phyloP scores from a whole-genome alignment of 1,140 invertebrate species.

The Drosophila punjabiensis region DNA sequence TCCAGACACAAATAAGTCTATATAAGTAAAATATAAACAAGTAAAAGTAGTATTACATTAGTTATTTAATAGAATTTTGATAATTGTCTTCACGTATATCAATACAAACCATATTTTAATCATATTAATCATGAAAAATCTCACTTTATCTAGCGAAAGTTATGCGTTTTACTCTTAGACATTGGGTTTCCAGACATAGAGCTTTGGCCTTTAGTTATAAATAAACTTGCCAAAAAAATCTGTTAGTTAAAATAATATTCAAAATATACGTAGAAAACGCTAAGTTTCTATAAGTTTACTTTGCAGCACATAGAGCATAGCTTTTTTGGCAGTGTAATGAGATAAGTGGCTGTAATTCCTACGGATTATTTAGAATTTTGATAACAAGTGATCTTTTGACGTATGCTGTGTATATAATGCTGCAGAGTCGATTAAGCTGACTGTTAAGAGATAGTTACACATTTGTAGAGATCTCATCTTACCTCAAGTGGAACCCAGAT shows the following conservation, averaged over 20 bases:
- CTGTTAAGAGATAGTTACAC: neutral
- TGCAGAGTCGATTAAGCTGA: neutral
- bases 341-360: neutral
- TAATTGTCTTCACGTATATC: too few relatives aligned
- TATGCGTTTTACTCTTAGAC: too few relatives aligned
- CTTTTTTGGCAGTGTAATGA: neutral
- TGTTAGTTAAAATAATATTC: neutral
- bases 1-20: neutral
- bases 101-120: too few relatives aligned
- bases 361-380: neutral
- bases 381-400: neutral
- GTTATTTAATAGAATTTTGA: too few relatives aligned
- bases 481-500: slow-evolving; percentile 3
- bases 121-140: too few relatives aligned
- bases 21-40: neutral
- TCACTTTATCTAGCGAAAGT: too few relatives aligned
- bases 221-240: neutral
- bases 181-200: neutral
- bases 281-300: neutral
- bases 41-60: too few relatives aligned
- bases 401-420: neutral
- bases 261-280: neutral
- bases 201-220: neutral
- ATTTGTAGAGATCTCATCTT: neutral
- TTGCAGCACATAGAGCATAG: neutral